These are phyloP conservation scores for Phylloscopus trochiloides DNA, from an alignment of 2,113 vertebrate genomes.

Conservation along the genomic window DNA sequence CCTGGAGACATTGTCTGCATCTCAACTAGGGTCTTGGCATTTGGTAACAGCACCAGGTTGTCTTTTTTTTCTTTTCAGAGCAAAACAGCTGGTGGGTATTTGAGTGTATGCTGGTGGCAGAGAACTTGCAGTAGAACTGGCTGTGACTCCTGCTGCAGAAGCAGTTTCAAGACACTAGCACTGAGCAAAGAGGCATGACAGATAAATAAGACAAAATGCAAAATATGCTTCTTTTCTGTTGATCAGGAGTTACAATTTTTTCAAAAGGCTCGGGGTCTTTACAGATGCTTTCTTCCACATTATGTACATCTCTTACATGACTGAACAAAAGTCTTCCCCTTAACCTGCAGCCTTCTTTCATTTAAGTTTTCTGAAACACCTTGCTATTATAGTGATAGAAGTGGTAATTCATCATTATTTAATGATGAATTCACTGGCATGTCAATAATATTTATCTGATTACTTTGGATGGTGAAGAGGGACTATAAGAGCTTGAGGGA, in stretches of 20 bases:
- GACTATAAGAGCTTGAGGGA: neutral
- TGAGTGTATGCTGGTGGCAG: neutral
- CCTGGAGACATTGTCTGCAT: constrained; percentile 50
- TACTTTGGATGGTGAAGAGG: constrained; percentile 27
- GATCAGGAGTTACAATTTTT: neutral
- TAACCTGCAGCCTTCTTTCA: constrained; percentile 6
- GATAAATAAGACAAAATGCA: neutral
- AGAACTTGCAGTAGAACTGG: neutral
- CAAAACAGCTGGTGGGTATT: constrained; percentile 41
- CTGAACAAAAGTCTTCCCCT: constrained; percentile 25
- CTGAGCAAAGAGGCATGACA: neutral
- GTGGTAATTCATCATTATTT: constrained; percentile 30
- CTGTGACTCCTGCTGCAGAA: neutral
- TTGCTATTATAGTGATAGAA: constrained; percentile 35
- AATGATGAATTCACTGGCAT: constrained; percentile 37
- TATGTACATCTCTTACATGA: neutral
- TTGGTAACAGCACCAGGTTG: constrained; percentile 42
- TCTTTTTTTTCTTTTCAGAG: neutral
- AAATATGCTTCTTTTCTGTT: constrained; percentile 29
- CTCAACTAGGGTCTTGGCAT: constrained; percentile 60
- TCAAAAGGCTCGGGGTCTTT: neutral
- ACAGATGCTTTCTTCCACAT: constrained; percentile 26
- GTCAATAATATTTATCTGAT: constrained; percentile 52
- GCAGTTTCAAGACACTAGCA: neutral
- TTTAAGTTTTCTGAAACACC: constrained; percentile 8